Evolutionary conservation across 2,888 invertebrate genomes (phyloP).

Genomic region (Cynaeus angustus): DNA sequence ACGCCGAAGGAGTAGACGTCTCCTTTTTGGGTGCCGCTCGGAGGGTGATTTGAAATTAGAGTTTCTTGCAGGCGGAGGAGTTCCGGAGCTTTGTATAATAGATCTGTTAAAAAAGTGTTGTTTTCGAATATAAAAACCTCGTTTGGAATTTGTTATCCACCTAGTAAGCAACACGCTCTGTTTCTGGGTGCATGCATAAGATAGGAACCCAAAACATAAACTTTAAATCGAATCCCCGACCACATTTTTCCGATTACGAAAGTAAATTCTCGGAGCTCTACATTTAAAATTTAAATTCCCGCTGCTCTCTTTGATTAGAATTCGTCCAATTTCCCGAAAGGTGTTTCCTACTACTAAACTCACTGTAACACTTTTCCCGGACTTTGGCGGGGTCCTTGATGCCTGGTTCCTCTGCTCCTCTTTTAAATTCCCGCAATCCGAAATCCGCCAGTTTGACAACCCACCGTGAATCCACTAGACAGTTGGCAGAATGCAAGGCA

Average conservation of each 20-base stretch:
- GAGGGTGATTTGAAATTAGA: constrained; percentile 56
- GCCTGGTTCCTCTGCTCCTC: constrained; percentile 79
- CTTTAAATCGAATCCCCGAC: background rate
- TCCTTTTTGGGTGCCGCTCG: constrained; percentile 80
- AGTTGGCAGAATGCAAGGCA: constrained; percentile 91
- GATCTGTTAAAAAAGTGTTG: constrained; percentile 72
- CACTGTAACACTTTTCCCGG: constrained; percentile 82
- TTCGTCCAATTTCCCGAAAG: constrained; percentile 6
- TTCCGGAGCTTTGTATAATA: constrained; percentile 89
- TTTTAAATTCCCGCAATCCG: constrained; percentile 90
- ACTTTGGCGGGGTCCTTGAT: constrained; percentile 75
- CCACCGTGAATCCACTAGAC: constrained; percentile 95
- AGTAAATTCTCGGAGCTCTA: background rate
- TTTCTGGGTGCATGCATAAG: background rate
- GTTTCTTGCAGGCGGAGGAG: constrained; percentile 75
- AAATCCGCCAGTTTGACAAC: constrained; percentile 95
- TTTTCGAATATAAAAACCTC: too few species aligned
- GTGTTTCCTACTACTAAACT: constrained; percentile 61
- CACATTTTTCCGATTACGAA: background rate
- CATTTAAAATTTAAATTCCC: constrained; percentile 34
- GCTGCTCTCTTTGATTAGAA: background rate
- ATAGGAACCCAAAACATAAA: background rate
- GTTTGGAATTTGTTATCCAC: too few species aligned
- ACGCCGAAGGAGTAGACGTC: constrained; percentile 92
- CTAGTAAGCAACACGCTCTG: too few species aligned